Base-by-base conservation (phyloP, 2,113 vertebrate genomes). In the Pelodiscus sinensis region DNA sequence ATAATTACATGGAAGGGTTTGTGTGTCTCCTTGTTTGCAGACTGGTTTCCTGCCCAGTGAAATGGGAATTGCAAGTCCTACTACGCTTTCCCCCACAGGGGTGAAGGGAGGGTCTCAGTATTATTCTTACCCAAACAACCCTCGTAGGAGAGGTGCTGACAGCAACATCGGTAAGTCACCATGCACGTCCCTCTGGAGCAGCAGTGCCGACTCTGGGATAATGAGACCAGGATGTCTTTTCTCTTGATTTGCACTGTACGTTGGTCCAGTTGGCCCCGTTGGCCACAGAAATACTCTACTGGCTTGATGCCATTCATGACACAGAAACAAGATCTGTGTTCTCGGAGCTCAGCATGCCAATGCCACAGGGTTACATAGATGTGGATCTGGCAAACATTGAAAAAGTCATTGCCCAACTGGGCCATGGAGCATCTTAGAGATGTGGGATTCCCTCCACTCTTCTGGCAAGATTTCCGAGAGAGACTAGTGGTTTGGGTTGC, bases 81-180 rank as follows among this genome's bases (percentile, higher is more conserved):
- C 99, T 97, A 98, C 99, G 0, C 98, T 99, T 92, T 99, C 99
- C 56, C 99, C 99, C 62, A 98, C 99, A 0, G 99, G 98, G 58
- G 92, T 98, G 62, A 99, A 99, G 96, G 98, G 98, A 6, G 97
- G 97, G 73, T 98, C 99, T 65, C 99, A 99, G 96, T 99, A 99
- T 97, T 99, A 99, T 95, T 97, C 99, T 7, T 99, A 99, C 94
- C 95, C 99, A 80, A 98, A 98, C 97, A 99, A 99, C 93, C 97
- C 99, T 92, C 98, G 99, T 89, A 98, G 99, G 96, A 98, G 99
- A 97, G 98, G 99, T 7, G 98, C 99, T 9, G 99, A 99, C 22
- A 97, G 98, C 95, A 96, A 91, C 96, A 98, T 99, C 90, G 99
- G 99, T 99, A 97, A 97, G 98, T 96, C 4, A 0, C 88, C 16